Evolutionary conservation across 2,113 vertebrate genomes (phyloP).

Genomic region (Megaceryle torquata): DNA sequence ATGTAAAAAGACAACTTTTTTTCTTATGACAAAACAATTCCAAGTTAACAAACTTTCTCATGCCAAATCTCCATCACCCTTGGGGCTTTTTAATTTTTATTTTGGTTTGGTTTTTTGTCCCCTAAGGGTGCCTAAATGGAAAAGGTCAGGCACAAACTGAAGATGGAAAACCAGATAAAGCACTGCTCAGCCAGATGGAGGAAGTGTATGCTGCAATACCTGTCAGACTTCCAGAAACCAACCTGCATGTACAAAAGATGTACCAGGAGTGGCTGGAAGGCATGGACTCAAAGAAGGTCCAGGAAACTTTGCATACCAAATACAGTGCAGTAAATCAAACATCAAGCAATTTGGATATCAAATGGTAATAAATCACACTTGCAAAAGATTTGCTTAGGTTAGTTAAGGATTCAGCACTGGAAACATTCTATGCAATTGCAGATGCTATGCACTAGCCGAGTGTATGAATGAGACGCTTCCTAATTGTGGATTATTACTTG

Average conservation of each 20-base stretch:
- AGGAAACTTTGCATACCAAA: conserved; percentile 81
- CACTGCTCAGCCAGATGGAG: conserved; percentile 88
- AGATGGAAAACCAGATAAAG: conserved; percentile 79
- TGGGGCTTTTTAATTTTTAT: background rate
- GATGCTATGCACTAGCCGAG: background rate
- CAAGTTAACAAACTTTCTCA: background rate
- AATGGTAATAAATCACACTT: conserved; percentile 64
- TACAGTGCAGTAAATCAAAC: conserved; percentile 64
- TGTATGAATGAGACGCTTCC: background rate
- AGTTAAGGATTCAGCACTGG: background rate
- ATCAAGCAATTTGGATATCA: conserved; percentile 71
- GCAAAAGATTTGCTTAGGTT: background rate
- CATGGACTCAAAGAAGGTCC: conserved; percentile 76
- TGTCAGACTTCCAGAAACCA: conserved; percentile 80
- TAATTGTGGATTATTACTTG: background rate
- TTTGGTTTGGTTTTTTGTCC: background rate
- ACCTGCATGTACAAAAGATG: conserved; percentile 76
- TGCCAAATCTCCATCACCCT: background rate
- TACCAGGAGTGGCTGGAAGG: conserved; percentile 93
- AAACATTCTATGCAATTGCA: conserved; percentile 36
- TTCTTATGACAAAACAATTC: background rate
- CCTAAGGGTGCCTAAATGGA: conserved; percentile 88
- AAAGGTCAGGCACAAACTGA: conserved; percentile 79
- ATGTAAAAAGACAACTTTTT: background rate
- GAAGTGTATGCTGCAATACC: conserved; percentile 84